phyloP scores from a whole-genome alignment of 53 echinoderm and acorn worm genomes.

The Apostichopus leukothele region DNA sequence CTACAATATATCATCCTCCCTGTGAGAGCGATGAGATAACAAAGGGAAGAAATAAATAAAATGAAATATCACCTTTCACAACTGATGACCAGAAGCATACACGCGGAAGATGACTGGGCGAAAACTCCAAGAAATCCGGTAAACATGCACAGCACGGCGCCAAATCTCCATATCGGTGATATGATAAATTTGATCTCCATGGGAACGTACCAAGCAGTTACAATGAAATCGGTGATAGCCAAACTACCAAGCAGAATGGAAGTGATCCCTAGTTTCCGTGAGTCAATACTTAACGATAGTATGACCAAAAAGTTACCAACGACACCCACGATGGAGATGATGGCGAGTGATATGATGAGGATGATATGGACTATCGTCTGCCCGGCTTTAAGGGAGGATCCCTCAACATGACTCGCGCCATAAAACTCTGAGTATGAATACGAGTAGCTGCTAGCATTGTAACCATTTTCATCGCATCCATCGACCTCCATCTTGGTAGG shows the following conservation, averaged over 20 bases:
- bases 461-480: no score
- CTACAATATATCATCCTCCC: not conserved
- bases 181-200: slow-evolving; percentile 9
- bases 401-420: no score
- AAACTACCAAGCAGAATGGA: slow-evolving; percentile 40
- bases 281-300: slow-evolving; percentile 4
- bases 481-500: no score
- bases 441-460: no score
- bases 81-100: slow-evolving; percentile 44
- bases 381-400: no score
- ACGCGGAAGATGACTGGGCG: slow-evolving; percentile 39
- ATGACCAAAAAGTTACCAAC: slow-evolving; percentile 25
- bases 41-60: not conserved
- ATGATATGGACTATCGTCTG: not conserved
- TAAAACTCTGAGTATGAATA: no score
- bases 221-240: not conserved
- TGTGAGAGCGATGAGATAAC: not conserved
- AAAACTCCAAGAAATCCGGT: slow-evolving; percentile 1
- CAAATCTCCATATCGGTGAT: not conserved
- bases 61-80: slow-evolving; percentile 23
- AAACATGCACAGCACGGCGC: slow-evolving; percentile 22
- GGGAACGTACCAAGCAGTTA: slow-evolving; percentile 8
- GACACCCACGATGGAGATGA: slow-evolving; percentile 7
- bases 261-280: slow-evolving; percentile 36
- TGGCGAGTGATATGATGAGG: not conserved